Base-by-base conservation (phyloP, 1,140 invertebrate species). In the Trichogramma pretiosum region DNA sequence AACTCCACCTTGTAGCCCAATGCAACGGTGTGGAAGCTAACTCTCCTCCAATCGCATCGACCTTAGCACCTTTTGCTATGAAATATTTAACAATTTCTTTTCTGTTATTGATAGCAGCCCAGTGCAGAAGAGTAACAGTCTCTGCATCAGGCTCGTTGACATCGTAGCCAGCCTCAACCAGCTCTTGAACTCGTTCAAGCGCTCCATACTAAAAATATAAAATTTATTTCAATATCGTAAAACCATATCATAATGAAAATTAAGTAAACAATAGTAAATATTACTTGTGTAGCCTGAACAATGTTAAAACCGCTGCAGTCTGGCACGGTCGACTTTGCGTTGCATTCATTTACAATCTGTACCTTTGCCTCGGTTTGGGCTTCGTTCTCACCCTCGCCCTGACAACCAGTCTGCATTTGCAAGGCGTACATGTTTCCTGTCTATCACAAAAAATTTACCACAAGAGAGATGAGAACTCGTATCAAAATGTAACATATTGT, bases 101-200 rank as follows among this genome's bases (percentile, higher is more conserved):
- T 17, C 89, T 77, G 77, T 98, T 98, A 68, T 99, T 99, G 57
- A 99, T 99, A 14, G 96, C 87, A 16, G 95, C 95, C 96, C 96
- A 99, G 65, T 99, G 96, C 1, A 99, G 74, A n/a, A 99, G 72
- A 3, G 93, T 93, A 11, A 95, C 90, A n/a, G 88, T 91, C 67
- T 94, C 90, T 53, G 76, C 75, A 64, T 95, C 91, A 34, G 87
- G 81, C 60, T 90, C 79, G 69, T 93, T 94, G 1, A 94, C 90
- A 72, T 93, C 87, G 68, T 84, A 88, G 2, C 89, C 90, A 36
- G 78, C 79, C 58, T 97, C 92, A 2, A 97, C 77, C 3, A 97
- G 73, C 63, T 94, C 86, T 50, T 82, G 81, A 16, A 90, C 87
- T 57, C 90, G 73, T 34, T 82, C 80, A 60, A 90, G 79, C 11